A percentile compares a stretch with the other conserved stretches of the same genome.
Conservation (phyloP, 2,797 vertebrate species). For the Lagocephalus sceleratus region DNA sequence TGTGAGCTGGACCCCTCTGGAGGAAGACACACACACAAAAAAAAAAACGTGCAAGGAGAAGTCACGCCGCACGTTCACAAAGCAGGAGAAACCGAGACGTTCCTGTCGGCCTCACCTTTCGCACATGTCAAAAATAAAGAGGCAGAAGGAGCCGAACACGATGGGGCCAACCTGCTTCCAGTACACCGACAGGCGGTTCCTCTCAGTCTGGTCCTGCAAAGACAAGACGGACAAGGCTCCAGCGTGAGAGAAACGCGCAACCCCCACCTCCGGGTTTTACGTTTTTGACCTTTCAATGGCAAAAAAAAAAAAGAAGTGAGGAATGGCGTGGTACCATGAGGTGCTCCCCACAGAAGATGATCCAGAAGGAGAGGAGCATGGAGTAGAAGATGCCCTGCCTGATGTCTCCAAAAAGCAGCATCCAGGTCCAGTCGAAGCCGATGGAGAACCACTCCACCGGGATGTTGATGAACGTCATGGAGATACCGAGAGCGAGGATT, state of each 20-base stretch:
- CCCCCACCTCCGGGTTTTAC: neutral
- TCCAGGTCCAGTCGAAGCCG: slow-evolving; percentile 98
- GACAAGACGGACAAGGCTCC: neutral
- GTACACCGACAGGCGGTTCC: slow-evolving; percentile 91
- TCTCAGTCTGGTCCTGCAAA: slow-evolving; percentile 88
- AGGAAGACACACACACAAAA: too few species aligned
- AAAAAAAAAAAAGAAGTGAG: neutral
- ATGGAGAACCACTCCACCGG: slow-evolving; percentile 99
- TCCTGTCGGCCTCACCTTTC: slow-evolving; percentile 82
- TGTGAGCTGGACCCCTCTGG: slow-evolving; percentile 93
- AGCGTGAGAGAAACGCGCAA: neutral
- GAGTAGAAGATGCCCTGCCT: slow-evolving; percentile 97
- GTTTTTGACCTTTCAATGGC: neutral
- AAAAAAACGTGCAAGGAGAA: neutral
- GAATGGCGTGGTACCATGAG: slow-evolving; percentile 83
- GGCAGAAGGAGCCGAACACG: slow-evolving; percentile 93
- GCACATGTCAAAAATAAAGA: slow-evolving; percentile 98
- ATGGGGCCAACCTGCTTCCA: slow-evolving; percentile 98
- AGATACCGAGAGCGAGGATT: slow-evolving; percentile 95
- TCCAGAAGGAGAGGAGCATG: slow-evolving; percentile 97
- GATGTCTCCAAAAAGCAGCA: slow-evolving; percentile 96
- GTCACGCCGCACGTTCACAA: too few species aligned
- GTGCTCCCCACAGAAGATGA: slow-evolving; percentile 98
- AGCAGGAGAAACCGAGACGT: too few species aligned
- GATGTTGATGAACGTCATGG: slow-evolving; percentile 98